A percentile compares a stretch with the other conserved stretches of the same genome.
Evolutionary conservation across 1,140 invertebrate species (phyloP).

Genomic region (Cyclina sinensis): DNA sequence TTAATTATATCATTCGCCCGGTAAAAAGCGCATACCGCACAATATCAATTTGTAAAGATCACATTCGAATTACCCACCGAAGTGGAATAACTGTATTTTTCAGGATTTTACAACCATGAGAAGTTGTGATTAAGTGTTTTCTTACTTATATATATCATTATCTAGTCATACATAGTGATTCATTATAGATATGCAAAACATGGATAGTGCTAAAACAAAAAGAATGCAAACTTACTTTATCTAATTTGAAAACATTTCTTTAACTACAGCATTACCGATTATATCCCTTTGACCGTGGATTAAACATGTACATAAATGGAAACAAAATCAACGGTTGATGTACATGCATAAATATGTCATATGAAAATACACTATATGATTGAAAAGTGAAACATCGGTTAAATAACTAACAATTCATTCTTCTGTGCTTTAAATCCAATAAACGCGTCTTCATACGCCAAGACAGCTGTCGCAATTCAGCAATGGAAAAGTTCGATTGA

Average conservation of each 20-base stretch:
- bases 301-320: neutral
- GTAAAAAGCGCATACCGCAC: conserved; percentile 58
- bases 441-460: neutral
- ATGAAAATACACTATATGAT: neutral
- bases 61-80: conserved; percentile 49
- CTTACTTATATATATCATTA: conserved; percentile 20
- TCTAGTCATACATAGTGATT: neutral
- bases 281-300: conserved; percentile 56
- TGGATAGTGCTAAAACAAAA: neutral
- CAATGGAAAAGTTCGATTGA: neutral
- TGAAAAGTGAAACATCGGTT: neutral
- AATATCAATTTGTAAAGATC: conserved; percentile 60
- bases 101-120: conserved; percentile 39
- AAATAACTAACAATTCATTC: neutral
- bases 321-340: neutral
- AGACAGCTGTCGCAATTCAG: neutral
- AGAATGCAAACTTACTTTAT: neutral
- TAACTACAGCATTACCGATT: neutral
- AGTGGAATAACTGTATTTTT: conserved; percentile 55
- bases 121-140: neutral
- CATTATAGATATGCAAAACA: neutral
- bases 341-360: neutral
- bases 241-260: neutral
- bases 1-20: conserved; percentile 55
- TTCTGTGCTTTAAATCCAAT: conserved; percentile 31